These are phyloP conservation scores for Epsilonema sp. DNA, from an alignment of 2,888 invertebrate genomes.

Conservation along the genomic window DNA sequence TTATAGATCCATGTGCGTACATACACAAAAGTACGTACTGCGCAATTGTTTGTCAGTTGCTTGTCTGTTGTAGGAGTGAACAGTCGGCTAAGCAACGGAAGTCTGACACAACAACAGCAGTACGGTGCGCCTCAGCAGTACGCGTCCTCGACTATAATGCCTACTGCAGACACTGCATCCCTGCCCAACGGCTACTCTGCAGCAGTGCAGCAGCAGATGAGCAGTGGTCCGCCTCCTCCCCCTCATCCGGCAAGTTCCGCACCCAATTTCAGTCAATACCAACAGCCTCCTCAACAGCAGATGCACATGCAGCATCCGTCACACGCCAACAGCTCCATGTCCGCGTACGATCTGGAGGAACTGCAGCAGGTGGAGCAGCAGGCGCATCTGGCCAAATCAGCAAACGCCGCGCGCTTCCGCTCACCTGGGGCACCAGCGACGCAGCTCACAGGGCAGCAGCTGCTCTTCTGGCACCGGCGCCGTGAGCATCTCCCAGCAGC, in stretches of 20 bases:
- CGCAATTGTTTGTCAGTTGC: too few relatives aligned
- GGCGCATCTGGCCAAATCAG: not conserved
- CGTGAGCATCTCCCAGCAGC: too few relatives aligned
- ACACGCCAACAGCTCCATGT: not conserved
- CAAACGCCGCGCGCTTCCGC: not conserved
- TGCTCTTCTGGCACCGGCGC: not conserved
- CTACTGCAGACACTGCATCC: too few relatives aligned
- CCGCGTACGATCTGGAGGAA: not conserved
- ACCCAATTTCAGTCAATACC: not conserved
- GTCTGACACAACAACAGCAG: not conserved
- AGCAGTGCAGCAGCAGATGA: too few relatives aligned
- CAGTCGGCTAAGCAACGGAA: not conserved
- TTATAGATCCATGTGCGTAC: too few relatives aligned
- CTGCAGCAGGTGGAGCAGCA: not conserved
- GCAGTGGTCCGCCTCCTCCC: too few relatives aligned
- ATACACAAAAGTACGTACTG: too few relatives aligned
- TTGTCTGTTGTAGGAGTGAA: too few relatives aligned
- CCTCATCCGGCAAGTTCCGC: not conserved
- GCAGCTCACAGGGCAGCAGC: constrained; percentile 1
- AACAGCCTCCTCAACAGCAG: not conserved
- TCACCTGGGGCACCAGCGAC: not conserved
- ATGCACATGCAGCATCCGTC: not conserved
- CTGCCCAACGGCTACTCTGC: too few relatives aligned
- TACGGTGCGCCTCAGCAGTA: not conserved
- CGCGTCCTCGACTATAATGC: not conserved